Evolutionary conservation across 1,140 invertebrate genomes (phyloP).

Genomic region (Eciton burchellii): DNA sequence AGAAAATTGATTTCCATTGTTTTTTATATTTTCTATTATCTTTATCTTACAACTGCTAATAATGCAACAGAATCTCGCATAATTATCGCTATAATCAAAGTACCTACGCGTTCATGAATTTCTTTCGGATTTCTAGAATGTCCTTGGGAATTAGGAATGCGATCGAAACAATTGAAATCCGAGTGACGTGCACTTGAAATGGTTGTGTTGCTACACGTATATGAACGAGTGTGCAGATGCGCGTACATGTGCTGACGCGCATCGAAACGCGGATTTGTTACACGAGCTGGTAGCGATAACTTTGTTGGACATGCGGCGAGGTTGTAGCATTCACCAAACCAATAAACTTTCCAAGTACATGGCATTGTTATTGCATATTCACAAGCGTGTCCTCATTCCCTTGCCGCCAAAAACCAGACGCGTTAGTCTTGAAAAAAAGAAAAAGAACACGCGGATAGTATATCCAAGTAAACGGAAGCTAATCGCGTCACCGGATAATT

Average conservation of each 20-base stretch:
- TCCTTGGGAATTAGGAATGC: constrained; percentile 35
- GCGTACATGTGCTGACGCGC: constrained; percentile 16
- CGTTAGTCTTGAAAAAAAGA: constrained; percentile 32
- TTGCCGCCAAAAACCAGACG: constrained; percentile 38
- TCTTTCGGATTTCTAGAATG: constrained; percentile 8
- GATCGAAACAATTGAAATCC: constrained; percentile 50
- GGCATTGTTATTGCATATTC: too few species aligned
- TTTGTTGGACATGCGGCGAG: constrained; percentile 28
- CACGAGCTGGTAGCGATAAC: constrained; percentile 47
- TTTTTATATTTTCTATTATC: too few species aligned
- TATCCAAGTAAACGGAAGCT: background rate
- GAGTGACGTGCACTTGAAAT: constrained; percentile 37
- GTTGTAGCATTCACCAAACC: background rate
- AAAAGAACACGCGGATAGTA: background rate
- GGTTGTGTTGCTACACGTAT: background rate
- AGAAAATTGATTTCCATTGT: too few species aligned
- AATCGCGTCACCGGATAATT: constrained; percentile 16
- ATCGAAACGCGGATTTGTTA: constrained; percentile 47
- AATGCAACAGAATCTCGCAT: background rate
- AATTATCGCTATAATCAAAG: background rate
- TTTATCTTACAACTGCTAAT: background rate
- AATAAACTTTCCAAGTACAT: constrained; percentile 18
- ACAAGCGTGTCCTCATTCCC: too few species aligned
- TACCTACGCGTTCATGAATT: constrained; percentile 7
- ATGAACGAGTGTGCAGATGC: background rate